Percentiles rank a stretch among this genome's conserved stretches.
phyloP scores from a whole-genome alignment of 2,888 invertebrate genomes.

The Trypoxylon attenuatum region DNA sequence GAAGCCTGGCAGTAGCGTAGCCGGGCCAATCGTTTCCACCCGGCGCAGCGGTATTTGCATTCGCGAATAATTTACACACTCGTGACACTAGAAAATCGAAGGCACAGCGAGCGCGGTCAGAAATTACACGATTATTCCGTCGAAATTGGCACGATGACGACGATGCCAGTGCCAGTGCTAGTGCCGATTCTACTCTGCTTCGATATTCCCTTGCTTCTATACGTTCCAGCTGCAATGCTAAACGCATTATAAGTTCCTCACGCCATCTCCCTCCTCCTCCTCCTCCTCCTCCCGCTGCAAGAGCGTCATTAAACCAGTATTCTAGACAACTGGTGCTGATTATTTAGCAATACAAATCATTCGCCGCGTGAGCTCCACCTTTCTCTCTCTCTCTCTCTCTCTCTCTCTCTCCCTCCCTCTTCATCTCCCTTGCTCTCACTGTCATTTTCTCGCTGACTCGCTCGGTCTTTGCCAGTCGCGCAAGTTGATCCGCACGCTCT shows the following conservation, averaged over 20 bases:
- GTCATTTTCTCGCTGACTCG: too few species aligned
- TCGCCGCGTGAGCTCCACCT: slow-evolving; percentile 46
- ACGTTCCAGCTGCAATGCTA: slow-evolving; percentile 32
- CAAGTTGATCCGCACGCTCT: background rate
- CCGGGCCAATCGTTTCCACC: background rate
- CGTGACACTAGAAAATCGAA: slow-evolving; percentile 39
- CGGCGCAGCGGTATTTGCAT: slow-evolving; percentile 3
- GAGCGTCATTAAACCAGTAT: slow-evolving; percentile 69
- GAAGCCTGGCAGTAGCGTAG: background rate
- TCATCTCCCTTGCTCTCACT: slow-evolving; percentile 12
- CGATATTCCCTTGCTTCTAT: slow-evolving; percentile 2
- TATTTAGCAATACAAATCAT: slow-evolving; percentile 73
- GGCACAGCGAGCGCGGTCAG: slow-evolving; percentile 18
- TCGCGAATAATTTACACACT: slow-evolving; percentile 29
- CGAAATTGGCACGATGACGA: slow-evolving; percentile 41
- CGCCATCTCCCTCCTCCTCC: background rate
- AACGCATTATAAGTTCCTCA: slow-evolving; percentile 58
- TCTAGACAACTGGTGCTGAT: slow-evolving; percentile 68
- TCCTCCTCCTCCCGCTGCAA: background rate
- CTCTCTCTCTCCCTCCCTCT: slow-evolving; percentile 3
- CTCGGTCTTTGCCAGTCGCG: too few species aligned
- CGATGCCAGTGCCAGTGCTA: background rate
- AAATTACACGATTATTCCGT: slow-evolving; percentile 41
- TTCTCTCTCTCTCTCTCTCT: slow-evolving; percentile 16
- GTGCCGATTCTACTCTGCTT: too few species aligned